Conservation (phyloP, 2,797 vertebrate species). For the Galagoides demidoff region DNA sequence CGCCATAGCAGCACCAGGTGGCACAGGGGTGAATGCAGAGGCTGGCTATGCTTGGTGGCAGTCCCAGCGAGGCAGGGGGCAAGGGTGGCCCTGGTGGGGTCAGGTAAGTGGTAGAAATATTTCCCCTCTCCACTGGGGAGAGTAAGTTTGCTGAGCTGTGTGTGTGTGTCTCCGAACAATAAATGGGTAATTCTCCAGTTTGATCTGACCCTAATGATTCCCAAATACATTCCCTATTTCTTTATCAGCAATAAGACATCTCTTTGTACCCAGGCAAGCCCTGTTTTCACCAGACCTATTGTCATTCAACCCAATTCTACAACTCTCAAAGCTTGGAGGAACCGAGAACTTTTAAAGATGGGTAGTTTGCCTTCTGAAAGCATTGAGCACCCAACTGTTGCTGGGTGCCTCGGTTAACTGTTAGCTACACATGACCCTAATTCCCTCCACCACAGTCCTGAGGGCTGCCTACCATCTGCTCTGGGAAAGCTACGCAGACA, state of each 20-base stretch:
- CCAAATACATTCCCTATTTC: neutral
- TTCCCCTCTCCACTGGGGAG: neutral
- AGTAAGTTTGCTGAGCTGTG: neutral
- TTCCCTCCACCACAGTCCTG: too few relatives aligned
- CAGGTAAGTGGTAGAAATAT: neutral
- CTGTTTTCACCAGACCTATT: neutral
- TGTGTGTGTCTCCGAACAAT: neutral
- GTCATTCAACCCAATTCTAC: neutral
- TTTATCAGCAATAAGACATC: neutral
- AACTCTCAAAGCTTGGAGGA: neutral
- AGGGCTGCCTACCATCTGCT: neutral
- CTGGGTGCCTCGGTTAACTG: neutral
- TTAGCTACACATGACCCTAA: neutral
- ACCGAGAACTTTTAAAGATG: neutral
- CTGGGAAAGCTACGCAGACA: neutral
- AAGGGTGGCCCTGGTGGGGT: rapidly evolving
- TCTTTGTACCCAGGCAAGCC: neutral
- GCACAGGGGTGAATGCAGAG: rapidly evolving
- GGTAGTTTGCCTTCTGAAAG: neutral
- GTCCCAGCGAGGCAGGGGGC: rapidly evolving
- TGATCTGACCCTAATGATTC: neutral
- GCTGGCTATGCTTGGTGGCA: neutral
- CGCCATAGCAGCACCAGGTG: rapidly evolving
- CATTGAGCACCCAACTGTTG: rapidly evolving
- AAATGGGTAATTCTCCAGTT: neutral